Evolutionary conservation across 1,140 invertebrate species (phyloP), one percentile per base, ranked within the genome.

Genomic region (Globodera rostochiensis): DNA sequence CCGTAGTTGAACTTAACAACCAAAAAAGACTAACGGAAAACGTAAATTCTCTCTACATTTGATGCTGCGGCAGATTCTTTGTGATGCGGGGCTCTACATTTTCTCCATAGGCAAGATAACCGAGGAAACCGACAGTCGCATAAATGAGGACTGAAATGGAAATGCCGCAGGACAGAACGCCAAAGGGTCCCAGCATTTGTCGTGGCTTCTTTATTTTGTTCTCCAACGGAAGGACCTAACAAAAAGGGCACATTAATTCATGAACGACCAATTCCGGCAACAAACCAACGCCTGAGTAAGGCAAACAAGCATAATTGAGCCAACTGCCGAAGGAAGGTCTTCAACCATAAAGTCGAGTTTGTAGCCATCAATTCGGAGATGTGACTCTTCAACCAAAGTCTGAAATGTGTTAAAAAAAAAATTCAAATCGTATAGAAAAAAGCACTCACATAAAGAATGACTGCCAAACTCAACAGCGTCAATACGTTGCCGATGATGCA

Each of bases 1-100:
- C 84, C 50, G 90, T 79, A 83, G 90, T 91, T 9, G 91, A 84
- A 86, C 91, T 91, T 85, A 82, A 90, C 88, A 64, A 8, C 3
- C 13, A 45, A n/a, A 19, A 9, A 19, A n/a, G 9, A 45, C 4
- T 47, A 80, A 69, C 50, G 67, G 67, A 50, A 2, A 36, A n/a
- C n/a, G 57, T 45, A 36, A 36, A 36, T 67, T 64, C 8, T 6
- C 15, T 66, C 6, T 6, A 19, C 69, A 66, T 75, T 80, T 47
- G 80, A 83, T 71, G 60, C 74, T 57, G 84, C 71, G 87, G 86
- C 13, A 90, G 73, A 79, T 90, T 90, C 9, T 88, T 69, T 11
- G 90, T 87, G 53, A 90, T 86, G 80, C 87, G 88, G 36, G 85
- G 86, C 82, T 91, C 75, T 25, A 90, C 85, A 36, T 74, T 15